Evolutionary conservation across 2,797 vertebrate genomes (phyloP).

Genomic region (Pangasius macronema): DNA sequence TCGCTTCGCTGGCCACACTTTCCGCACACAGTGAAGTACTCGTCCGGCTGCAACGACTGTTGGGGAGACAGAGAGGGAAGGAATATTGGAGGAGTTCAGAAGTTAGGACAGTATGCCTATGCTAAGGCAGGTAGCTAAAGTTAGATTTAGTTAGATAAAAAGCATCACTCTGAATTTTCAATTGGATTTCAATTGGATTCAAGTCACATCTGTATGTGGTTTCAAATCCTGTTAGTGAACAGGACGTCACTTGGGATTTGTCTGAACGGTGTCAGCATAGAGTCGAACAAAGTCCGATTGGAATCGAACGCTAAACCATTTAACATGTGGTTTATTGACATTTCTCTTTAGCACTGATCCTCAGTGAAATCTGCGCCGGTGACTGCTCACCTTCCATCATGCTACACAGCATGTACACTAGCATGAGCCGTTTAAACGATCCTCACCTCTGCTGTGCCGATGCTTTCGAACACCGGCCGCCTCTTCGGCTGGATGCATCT

Average conservation of each 20-base stretch:
- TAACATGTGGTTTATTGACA: neutral
- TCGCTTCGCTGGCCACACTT: conserved; percentile 80
- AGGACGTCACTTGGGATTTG: neutral
- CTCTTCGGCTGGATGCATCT: conserved; percentile 69
- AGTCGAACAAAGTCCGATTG: neutral
- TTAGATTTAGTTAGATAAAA: no score
- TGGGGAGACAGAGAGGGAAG: neutral
- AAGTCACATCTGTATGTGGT: no score
- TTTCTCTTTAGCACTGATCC: neutral
- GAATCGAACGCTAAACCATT: neutral
- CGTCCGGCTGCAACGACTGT: conserved; percentile 73
- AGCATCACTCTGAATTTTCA: no score
- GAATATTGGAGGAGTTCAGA: neutral
- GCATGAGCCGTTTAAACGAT: neutral
- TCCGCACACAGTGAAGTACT: conserved; percentile 74
- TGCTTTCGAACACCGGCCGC: conserved; percentile 56
- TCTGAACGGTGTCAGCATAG: neutral
- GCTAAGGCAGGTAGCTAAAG: neutral
- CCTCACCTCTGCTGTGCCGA: conserved; percentile 68
- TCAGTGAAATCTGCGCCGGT: neutral
- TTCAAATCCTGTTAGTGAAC: neutral
- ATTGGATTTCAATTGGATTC: no score
- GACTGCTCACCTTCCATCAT: neutral
- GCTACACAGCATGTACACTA: no score
- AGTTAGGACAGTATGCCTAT: neutral